phyloP scores from a whole-genome alignment of 2,113 vertebrate species.

The Anarrhichthys ocellatus region DNA sequence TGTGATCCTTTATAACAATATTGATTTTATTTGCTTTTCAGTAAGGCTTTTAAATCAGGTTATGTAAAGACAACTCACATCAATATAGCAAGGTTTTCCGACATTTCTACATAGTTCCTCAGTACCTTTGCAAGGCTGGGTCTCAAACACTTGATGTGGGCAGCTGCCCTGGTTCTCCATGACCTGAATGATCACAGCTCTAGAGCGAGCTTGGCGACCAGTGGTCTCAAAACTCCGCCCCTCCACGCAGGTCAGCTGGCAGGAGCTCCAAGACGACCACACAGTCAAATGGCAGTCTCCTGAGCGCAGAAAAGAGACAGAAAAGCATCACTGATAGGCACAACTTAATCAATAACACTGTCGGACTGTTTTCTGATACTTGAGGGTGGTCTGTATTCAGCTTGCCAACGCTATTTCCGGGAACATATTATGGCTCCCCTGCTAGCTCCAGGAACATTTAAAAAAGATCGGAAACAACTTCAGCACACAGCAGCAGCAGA shows the following conservation, averaged over 20 bases:
- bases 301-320: constrained; percentile 47
- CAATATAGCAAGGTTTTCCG: neutral
- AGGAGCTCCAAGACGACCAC: constrained; percentile 97
- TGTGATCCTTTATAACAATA: neutral
- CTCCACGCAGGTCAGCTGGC: constrained; percentile 94
- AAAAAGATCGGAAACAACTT: constrained; percentile 58
- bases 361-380: constrained; percentile 24
- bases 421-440: constrained; percentile 59
- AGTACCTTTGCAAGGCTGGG: constrained; percentile 91
- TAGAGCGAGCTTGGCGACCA: constrained; percentile 91
- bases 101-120: neutral
- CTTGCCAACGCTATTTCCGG: constrained; percentile 35
- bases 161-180: constrained; percentile 90
- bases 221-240: constrained; percentile 92
- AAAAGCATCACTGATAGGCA: constrained; percentile 10
- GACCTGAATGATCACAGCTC: constrained; percentile 89
- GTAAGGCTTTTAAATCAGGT: neutral
- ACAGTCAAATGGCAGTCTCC: constrained; percentile 96
- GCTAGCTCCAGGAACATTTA: constrained; percentile 62
- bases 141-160: constrained; percentile 90
- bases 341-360: constrained; percentile 17
- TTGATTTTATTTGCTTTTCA: neutral
- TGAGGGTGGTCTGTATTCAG: constrained; percentile 41
- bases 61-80: neutral
- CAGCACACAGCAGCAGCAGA: constrained; percentile 51